phyloP scores from a whole-genome alignment of 2,113 vertebrate species.

The Elephantulus edwardii region DNA sequence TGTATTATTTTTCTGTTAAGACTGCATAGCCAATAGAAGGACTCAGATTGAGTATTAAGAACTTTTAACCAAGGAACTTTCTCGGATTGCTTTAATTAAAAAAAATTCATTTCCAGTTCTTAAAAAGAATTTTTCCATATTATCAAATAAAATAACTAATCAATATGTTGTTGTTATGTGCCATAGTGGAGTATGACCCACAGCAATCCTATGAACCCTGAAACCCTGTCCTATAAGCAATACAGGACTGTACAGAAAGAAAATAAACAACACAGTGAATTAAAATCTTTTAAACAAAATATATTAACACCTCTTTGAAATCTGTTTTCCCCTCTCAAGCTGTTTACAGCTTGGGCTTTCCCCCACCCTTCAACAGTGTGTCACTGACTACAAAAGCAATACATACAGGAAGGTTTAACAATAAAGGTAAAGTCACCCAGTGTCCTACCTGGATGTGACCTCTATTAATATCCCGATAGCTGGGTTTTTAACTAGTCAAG shows the following conservation, averaged over 20 bases:
- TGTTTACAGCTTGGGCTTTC: not conserved
- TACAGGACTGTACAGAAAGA: not conserved
- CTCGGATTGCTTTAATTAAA: not conserved
- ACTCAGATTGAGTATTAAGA: not conserved
- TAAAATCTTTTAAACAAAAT: conserved; percentile 46
- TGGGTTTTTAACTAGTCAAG: not conserved
- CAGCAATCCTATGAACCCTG: too few relatives aligned
- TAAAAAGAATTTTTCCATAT: not conserved
- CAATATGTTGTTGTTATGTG: too few relatives aligned
- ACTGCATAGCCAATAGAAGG: not conserved
- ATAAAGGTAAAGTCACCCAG: not conserved
- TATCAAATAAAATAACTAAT: not conserved
- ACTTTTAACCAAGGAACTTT: conserved; percentile 14
- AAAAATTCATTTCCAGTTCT: not conserved
- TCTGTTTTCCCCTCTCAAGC: conserved; percentile 9
- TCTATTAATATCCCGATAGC: not conserved
- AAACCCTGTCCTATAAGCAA: too few relatives aligned
- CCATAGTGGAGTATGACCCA: too few relatives aligned
- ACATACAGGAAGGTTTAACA: not conserved
- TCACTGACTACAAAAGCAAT: not conserved
- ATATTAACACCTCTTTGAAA: conserved; percentile 13
- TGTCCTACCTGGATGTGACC: not conserved
- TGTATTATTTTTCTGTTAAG: conserved; percentile 2
- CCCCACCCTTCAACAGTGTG: not conserved
- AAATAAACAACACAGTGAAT: not conserved